Percentiles rank a stretch among this genome's conserved stretches.
phyloP scores from a whole-genome alignment of 1,140 invertebrate species.

The Chironomus striatipennis region DNA sequence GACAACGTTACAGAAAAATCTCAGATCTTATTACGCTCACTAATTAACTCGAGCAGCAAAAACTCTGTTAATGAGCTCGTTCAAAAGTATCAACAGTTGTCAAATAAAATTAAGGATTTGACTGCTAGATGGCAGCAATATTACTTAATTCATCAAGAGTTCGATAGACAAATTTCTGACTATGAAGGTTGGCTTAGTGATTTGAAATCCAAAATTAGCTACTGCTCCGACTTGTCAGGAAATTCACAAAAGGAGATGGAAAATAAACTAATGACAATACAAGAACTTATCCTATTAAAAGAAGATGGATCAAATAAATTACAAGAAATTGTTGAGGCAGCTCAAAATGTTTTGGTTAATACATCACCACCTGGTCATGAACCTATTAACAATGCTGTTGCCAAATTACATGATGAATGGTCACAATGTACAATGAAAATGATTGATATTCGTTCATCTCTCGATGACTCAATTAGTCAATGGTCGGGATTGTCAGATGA shows the following conservation, averaged over 20 bases:
- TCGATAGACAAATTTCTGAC: conserved; percentile 68
- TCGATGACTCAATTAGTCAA: conserved; percentile 84
- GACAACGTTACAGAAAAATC: conserved; percentile 85
- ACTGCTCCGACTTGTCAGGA: conserved; percentile 71
- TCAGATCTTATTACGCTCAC: conserved; percentile 69
- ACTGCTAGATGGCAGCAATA: conserved; percentile 87
- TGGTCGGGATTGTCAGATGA: conserved; percentile 84
- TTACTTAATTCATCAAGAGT: conserved; percentile 81
- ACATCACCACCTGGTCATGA: conserved; percentile 82
- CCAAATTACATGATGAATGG: conserved; percentile 82
- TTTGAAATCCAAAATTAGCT: conserved; percentile 72
- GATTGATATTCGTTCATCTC: conserved; percentile 75
- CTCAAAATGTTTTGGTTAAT: conserved; percentile 86
- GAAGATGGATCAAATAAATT: conserved; percentile 85
- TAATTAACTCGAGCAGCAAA: conserved; percentile 46
- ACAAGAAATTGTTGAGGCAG: conserved; percentile 77
- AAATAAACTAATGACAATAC: conserved; percentile 71
- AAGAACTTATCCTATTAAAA: conserved; percentile 78
- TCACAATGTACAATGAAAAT: conserved; percentile 77
- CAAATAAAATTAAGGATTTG: conserved; percentile 83
- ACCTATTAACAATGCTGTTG: conserved; percentile 72
- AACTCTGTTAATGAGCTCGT: conserved; percentile 74
- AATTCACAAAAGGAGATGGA: conserved; percentile 78
- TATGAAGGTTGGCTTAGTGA: conserved; percentile 77
- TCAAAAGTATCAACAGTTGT: conserved; percentile 83